A percentile compares a stretch with the other conserved stretches of the same genome.
Evolutionary conservation across 2,113 vertebrate species (phyloP).

Genomic region (Eonycteris spelaea): DNA sequence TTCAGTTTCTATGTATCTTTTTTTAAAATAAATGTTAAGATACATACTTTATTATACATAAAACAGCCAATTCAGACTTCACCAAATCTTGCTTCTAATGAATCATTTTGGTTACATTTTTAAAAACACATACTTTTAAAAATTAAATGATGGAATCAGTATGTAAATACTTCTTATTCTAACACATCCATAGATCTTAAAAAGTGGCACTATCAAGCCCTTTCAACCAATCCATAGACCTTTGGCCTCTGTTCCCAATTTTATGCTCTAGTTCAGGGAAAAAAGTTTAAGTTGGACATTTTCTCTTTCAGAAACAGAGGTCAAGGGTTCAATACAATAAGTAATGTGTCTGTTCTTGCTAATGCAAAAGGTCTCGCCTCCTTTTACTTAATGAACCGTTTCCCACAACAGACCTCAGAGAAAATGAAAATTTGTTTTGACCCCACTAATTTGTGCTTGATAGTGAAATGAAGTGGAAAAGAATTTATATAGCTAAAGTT

Average conservation of each 20-base stretch:
- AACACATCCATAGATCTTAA: background rate
- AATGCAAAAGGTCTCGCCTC: background rate
- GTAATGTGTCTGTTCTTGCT: background rate
- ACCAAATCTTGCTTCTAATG: conserved; percentile 37
- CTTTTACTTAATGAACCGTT: conserved; percentile 32
- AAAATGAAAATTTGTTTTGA: conserved; percentile 19
- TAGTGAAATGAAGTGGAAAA: background rate
- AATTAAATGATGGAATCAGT: conserved; percentile 9
- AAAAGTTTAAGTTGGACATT: background rate
- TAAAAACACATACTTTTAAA: conserved; percentile 17
- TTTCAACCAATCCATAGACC: background rate
- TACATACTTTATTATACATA: conserved; percentile 48
- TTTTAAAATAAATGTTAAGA: background rate
- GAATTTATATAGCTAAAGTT: background rate
- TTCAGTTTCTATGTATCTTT: background rate
- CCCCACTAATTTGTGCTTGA: conserved; percentile 14
- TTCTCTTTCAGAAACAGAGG: conserved; percentile 21
- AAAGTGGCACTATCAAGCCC: background rate
- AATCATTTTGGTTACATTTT: conserved; percentile 51
- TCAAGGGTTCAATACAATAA: background rate
- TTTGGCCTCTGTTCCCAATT: background rate
- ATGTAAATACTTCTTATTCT: background rate
- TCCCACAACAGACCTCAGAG: conserved; percentile 36
- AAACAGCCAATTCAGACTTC: conserved; percentile 26
- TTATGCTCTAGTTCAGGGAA: background rate